Conservation (phyloP, 2,888 invertebrate species). For the Limnephilus lunatus region DNA sequence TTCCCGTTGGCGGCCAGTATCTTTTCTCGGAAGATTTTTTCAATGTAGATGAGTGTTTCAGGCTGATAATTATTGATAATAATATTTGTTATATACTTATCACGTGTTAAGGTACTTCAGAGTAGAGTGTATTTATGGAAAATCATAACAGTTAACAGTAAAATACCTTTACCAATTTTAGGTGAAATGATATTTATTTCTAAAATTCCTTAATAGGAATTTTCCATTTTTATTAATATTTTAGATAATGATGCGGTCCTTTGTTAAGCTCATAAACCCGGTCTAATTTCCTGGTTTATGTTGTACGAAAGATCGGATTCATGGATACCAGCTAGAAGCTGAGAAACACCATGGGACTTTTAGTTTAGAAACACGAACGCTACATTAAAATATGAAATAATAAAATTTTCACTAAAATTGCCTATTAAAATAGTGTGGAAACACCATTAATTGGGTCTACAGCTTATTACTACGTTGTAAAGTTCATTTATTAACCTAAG, state of each 20-base stretch:
- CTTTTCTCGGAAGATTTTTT: too few relatives aligned
- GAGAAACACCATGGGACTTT: background rate
- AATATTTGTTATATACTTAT: too few relatives aligned
- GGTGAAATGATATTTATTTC: too few relatives aligned
- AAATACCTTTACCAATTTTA: background rate
- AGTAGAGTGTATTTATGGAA: too few relatives aligned
- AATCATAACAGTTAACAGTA: background rate
- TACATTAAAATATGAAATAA: background rate
- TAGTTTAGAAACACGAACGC: background rate
- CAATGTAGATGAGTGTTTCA: too few relatives aligned
- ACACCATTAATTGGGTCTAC: background rate
- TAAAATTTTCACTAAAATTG: background rate
- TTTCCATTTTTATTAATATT: too few relatives aligned
- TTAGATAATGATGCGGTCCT: background rate
- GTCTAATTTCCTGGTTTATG: background rate
- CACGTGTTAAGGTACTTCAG: too few relatives aligned
- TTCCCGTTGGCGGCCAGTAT: too few relatives aligned
- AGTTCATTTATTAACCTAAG: background rate
- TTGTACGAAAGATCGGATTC: background rate
- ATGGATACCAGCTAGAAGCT: background rate
- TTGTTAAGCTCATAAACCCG: background rate
- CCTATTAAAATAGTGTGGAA: background rate
- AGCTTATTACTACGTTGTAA: background rate
- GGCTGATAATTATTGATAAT: too few relatives aligned
- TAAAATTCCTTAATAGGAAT: too few relatives aligned